Conservation (phyloP, 1,140 invertebrate genomes). For the Dolichoris vasculosae region DNA sequence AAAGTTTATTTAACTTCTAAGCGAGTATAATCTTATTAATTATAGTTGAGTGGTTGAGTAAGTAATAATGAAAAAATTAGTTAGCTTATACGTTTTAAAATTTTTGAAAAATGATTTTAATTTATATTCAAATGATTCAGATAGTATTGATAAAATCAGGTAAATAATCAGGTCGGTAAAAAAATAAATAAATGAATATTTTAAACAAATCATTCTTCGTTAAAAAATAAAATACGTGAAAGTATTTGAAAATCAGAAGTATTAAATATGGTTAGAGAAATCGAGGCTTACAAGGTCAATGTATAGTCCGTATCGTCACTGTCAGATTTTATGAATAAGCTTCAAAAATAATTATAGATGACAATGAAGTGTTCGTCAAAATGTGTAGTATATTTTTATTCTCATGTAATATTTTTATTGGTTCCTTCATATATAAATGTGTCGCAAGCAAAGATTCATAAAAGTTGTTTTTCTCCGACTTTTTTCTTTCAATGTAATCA, state of each 20-base stretch:
- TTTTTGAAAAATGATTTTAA: not conserved
- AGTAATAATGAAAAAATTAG: not conserved
- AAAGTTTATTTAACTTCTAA: not conserved
- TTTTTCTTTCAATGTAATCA: not conserved
- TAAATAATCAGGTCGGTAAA: too few species aligned
- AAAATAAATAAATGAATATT: too few species aligned
- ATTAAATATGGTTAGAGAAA: too few species aligned
- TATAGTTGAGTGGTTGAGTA: not conserved
- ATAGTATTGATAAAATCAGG: too few species aligned
- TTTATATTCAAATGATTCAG: not conserved
- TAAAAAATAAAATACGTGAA: not conserved
- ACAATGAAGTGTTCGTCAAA: too few species aligned
- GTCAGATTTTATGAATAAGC: not conserved
- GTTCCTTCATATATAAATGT: too few species aligned
- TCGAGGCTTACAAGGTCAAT: not conserved
- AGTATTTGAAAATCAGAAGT: not conserved
- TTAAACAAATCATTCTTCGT: too few species aligned
- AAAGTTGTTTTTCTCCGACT: not conserved
- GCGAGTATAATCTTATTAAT: not conserved
- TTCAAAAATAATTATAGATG: too few species aligned
- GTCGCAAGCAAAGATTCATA: not conserved
- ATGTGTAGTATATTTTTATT: too few species aligned
- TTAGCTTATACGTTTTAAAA: not conserved
- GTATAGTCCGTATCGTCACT: not conserved
- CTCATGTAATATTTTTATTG: too few species aligned